phyloP scores from a whole-genome alignment of 2,113 vertebrate species.

The Pseudolaguvia tuberculata region DNA sequence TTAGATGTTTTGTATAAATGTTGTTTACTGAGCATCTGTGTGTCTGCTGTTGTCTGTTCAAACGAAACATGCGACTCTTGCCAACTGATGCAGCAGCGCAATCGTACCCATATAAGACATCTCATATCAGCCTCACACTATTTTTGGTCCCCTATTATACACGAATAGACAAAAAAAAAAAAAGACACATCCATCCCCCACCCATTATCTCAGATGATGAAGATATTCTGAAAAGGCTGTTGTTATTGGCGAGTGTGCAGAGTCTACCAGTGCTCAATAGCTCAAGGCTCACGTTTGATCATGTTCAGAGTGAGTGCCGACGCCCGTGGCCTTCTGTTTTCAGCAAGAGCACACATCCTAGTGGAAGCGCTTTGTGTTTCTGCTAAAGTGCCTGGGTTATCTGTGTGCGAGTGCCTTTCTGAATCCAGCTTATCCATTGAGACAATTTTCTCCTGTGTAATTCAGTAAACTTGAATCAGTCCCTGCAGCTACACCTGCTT shows the following conservation, averaged over 20 bases:
- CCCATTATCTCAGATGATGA: slow-evolving; percentile 24
- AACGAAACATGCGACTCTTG: background rate
- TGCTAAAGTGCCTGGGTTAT: slow-evolving; percentile 27
- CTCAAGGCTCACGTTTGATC: slow-evolving; percentile 29
- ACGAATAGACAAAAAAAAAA: background rate
- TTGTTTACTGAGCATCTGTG: background rate
- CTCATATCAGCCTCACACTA: slow-evolving; percentile 31
- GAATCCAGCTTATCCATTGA: slow-evolving; percentile 17
- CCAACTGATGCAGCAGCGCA: slow-evolving; percentile 36
- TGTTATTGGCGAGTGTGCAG: slow-evolving; percentile 31
- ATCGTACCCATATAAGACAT: slow-evolving; percentile 27
- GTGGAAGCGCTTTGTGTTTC: slow-evolving; percentile 29
- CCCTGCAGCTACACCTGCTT: slow-evolving; percentile 32
- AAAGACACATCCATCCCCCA: slow-evolving; percentile 12
- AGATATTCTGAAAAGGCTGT: slow-evolving; percentile 34
- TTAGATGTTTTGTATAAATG: slow-evolving; percentile 12
- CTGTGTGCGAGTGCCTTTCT: slow-evolving; percentile 17
- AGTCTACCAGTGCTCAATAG: slow-evolving; percentile 27
- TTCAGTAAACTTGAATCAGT: slow-evolving; percentile 17
- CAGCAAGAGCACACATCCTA: slow-evolving; percentile 29
- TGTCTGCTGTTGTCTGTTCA: slow-evolving; percentile 16
- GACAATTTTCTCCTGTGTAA: slow-evolving; percentile 11
- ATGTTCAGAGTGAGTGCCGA: slow-evolving; percentile 16
- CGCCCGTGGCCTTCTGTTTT: slow-evolving; percentile 27
- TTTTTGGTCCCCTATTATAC: slow-evolving; percentile 18